Evolutionary conservation across 2,888 invertebrate species (phyloP), one percentile per base, ranked within the genome.

Genomic region (Gibbula magus): DNA sequence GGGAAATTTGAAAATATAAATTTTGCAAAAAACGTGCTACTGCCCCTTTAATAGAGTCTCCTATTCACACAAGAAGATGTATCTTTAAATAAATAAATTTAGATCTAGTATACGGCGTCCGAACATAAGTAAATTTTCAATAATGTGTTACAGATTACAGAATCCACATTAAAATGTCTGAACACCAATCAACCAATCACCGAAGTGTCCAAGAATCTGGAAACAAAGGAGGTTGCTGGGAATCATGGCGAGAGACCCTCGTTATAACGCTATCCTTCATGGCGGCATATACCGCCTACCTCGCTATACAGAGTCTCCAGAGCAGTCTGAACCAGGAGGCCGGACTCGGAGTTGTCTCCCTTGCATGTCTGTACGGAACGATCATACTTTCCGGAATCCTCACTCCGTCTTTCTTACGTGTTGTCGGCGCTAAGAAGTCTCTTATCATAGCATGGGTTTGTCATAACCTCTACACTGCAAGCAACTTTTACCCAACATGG

Each of bases 261-360:
- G 87, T 90, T 1, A 78, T 91, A 22, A 88, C 89, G 3, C 51
- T 85, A 13, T 87, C 89, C 20, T 91, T 91, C 84, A 88, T 88
- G 77, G 85, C 88, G 18, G 85, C 89, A 2, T 90, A 88, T 77
- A 91, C 91, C 0, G 88, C 90, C 25, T 91, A 91, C 79, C 82
- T 89, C 5, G 89, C 90, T 20, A 86, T 91, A 22, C 91, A 91
- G 82, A 91, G 89, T 75, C 83, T 91, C 8, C 91, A 91, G 83
- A 91, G 90, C 79, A 89, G 89, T 74, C 81, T 91, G 39, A 88
- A 91, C 81, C 86, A 88, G 70, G 86, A 86, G 75, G 85, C 81
- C 0, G 89, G 88, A 13, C 86, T 89, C 18, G 90, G 90, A 5
- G 85, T 91, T 35, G 86, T 85, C 25, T 88, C 91, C 0, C 85